Base-by-base conservation (phyloP, 2,113 vertebrate species). In the Hucho hucho region DNA sequence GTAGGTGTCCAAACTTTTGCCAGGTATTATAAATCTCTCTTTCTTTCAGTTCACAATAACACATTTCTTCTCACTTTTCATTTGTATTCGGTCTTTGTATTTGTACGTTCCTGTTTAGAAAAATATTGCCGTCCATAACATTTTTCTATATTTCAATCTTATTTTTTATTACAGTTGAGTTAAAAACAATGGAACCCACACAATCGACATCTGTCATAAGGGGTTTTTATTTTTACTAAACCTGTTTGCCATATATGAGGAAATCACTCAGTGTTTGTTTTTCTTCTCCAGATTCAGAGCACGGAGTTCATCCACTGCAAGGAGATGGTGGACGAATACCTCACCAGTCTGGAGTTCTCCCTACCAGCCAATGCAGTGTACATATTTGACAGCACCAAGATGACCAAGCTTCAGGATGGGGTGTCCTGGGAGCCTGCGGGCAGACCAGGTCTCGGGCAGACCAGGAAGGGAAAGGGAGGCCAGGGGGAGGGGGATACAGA, bases 231-330 rank as follows among this genome's bases (percentile, higher is more conserved):
- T 59, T 20, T 6, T 18, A 18, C 61, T 43, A n/a, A 22, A 25
- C 68, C 18, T 20, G 29, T 28, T n/a, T 12, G 46, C 46, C 69
- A 26, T 69, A 75, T 74, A 28, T 53, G 49, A 53, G 49, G 16
- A 53, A 53, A 53, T 53, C 49, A 53, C 22, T 65, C 9, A 25
- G 1, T 43, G 18, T 22, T 18, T 29, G 7, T 22, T 28, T 24
- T 12, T 47, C 43, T 22, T 1, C 12, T 37, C 43, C 83, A 93
- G 93, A 79, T 93, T 0, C 87, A 87, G 47, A 91, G 86, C 6
- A 22, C 61, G 0, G 87, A 94, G 75, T 90, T 93, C 58, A 91
- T 88, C 69, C 78, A 56, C 84, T 95, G 95, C 82, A 94, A 91
- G 81, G 92, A 94, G 79, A 87, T 86, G 3, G 92, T 92, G 72